Evolutionary conservation across 2,113 vertebrate species (phyloP).

Genomic region (Pongo abelii): DNA sequence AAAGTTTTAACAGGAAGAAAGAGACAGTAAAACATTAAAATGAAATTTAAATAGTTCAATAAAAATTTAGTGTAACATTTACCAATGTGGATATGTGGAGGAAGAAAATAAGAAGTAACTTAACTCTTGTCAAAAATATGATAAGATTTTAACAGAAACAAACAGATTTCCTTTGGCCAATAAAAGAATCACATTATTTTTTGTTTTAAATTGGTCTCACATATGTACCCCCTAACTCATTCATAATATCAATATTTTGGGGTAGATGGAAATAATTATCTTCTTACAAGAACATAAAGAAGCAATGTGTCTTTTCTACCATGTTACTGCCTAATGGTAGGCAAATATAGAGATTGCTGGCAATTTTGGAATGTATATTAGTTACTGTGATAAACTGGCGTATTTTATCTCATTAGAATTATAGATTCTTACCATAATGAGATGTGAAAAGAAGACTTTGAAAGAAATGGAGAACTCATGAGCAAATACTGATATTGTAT

Average conservation of each 20-base stretch:
- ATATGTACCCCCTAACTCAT: background rate
- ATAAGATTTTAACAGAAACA: background rate
- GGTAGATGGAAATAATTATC: background rate
- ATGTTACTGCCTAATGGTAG: background rate
- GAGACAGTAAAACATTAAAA: background rate
- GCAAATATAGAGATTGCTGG: background rate
- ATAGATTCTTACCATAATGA: background rate
- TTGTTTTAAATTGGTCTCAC: background rate
- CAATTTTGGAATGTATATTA: background rate
- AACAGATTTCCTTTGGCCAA: background rate
- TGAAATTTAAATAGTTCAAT: background rate
- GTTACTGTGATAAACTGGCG: background rate
- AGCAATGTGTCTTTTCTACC: background rate
- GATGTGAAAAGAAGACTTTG: background rate
- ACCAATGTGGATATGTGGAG: background rate
- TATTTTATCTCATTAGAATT: constrained; percentile 9
- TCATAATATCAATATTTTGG: background rate
- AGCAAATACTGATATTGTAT: background rate
- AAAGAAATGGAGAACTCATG: background rate
- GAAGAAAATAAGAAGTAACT: background rate
- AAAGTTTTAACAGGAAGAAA: background rate
- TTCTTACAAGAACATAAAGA: background rate
- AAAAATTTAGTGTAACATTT: background rate
- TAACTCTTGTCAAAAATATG: background rate
- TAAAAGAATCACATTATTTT: background rate